Conservation (phyloP, 2,797 vertebrate species). For the Denticeps clupeoides region DNA sequence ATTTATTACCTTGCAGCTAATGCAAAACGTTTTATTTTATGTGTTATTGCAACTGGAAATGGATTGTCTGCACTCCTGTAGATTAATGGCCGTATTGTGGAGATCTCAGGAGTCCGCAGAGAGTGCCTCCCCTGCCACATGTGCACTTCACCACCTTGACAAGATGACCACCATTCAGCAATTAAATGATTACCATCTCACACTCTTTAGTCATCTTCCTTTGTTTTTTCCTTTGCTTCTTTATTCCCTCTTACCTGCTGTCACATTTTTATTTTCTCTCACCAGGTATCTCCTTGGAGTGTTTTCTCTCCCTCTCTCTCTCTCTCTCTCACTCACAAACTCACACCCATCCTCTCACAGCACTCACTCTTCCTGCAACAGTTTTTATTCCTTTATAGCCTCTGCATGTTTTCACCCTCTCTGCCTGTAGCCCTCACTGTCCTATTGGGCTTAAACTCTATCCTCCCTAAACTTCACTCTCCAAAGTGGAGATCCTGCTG, state of each 20-base stretch:
- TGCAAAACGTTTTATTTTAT: no score
- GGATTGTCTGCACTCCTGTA: no score
- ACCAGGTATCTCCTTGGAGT: slow-evolving; percentile 14
- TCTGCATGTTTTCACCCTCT: background rate
- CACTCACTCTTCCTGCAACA: background rate
- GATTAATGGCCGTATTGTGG: no score
- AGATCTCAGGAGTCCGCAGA: no score
- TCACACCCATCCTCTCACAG: background rate
- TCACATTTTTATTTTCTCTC: slow-evolving; percentile 31
- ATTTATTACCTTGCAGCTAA: no score
- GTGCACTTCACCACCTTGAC: slow-evolving; percentile 21
- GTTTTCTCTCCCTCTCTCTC: background rate
- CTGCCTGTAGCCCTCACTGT: background rate
- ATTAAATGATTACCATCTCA: slow-evolving; percentile 68
- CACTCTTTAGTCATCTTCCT: slow-evolving; percentile 22
- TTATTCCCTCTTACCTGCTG: slow-evolving; percentile 7
- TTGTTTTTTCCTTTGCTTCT: slow-evolving; percentile 27
- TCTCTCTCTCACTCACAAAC: background rate
- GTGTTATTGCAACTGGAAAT: no score
- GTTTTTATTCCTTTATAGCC: background rate
- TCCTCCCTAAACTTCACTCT: background rate
- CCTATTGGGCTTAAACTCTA: background rate
- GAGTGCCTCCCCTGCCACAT: no score
- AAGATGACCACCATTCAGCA: slow-evolving; percentile 50
- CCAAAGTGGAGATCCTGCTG: slow-evolving; percentile 36